Conservation (phyloP, 35 echinoderm and acorn worm genomes). For the Apostichopus californicus region DNA sequence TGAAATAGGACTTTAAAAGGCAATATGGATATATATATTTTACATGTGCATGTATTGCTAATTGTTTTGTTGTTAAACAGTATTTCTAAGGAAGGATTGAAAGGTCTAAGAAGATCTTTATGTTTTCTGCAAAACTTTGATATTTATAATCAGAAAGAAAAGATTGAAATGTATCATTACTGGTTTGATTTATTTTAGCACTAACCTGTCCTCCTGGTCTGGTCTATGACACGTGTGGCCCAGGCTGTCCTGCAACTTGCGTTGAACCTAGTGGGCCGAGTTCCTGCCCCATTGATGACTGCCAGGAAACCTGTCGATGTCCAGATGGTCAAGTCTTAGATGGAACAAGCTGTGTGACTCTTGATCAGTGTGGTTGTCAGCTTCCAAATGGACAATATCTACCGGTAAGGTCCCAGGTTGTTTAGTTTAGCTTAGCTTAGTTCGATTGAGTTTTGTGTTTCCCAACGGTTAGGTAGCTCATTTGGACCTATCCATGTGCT, state of each 20-base stretch:
- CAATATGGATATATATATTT: too few species aligned
- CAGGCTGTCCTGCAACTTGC: slow-evolving; percentile 66
- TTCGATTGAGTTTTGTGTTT: too few species aligned
- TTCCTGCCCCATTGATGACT: slow-evolving; percentile 49
- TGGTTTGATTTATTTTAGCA: slow-evolving; percentile 21
- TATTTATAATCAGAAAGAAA: too few species aligned
- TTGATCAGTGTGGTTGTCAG: slow-evolving; percentile 49
- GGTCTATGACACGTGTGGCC: slow-evolving; percentile 48
- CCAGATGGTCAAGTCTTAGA: slow-evolving; percentile 59
- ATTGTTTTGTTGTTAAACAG: background rate
- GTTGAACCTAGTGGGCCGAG: background rate
- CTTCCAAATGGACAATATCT: slow-evolving; percentile 49
- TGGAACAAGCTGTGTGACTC: slow-evolving; percentile 33
- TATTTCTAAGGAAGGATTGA: too few species aligned
- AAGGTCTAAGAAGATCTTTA: too few species aligned
- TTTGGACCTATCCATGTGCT: too few species aligned
- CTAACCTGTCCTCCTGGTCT: slow-evolving; percentile 57
- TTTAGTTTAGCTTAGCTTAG: too few species aligned
- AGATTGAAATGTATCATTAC: too few species aligned
- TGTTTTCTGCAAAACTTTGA: too few species aligned
- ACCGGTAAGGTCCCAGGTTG: background rate
- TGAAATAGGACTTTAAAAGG: background rate
- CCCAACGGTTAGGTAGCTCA: too few species aligned
- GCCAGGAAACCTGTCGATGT: slow-evolving; percentile 39
- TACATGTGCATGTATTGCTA: background rate